Evolutionary conservation across 2,113 vertebrate species (phyloP), one percentile per base, ranked within the genome.

Genomic region (Cygnus atratus): DNA sequence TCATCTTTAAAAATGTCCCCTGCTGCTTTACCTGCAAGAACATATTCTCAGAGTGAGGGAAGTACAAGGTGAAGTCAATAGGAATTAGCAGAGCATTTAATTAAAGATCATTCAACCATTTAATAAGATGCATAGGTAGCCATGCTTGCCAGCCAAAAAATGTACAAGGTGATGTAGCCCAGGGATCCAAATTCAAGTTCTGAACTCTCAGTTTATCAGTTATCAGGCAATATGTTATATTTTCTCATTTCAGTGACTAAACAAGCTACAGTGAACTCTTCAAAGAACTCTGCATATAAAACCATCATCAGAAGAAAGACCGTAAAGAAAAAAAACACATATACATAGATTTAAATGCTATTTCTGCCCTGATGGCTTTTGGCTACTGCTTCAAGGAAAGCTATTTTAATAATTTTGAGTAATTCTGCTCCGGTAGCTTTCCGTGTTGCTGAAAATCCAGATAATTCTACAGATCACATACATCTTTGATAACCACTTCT

Each of bases 1-100:
- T 98, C 99, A 85, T 99, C 99, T 95, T 98, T 97, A 93, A 99
- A 99, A 97, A 99, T 99, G 92, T 99, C 98, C 57, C 99, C 99
- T 3, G 99, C 99, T 41, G 98, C 98, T 98, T 99, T 99, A 33
- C 99, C 99, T 99, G 62, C 11, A 54, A 80, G 86, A 59, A 28
- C 20, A 73, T 74, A 76, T 96, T 84, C 26, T 22, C 71, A 26
- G 63, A 43, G 54, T 84, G 71, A 92, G 59, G 12, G 15, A 68
- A 88, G 28, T 46, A 19, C 24, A 59, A 73, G 19, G 15, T 50
- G 19, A 91, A 82, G 44, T 70, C 54, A 21, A 50, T 1, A 75
- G 67, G 29, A 85, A 48, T 61, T 90, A 94, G 46, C 35, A 72
- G 26, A 84, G 58, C 4, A 1, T 82, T 91, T 73, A 68, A 82